A percentile compares a stretch with the other conserved stretches of the same genome.
phyloP scores from a whole-genome alignment of 2,113 vertebrate species.

The Scalopus aquaticus region DNA sequence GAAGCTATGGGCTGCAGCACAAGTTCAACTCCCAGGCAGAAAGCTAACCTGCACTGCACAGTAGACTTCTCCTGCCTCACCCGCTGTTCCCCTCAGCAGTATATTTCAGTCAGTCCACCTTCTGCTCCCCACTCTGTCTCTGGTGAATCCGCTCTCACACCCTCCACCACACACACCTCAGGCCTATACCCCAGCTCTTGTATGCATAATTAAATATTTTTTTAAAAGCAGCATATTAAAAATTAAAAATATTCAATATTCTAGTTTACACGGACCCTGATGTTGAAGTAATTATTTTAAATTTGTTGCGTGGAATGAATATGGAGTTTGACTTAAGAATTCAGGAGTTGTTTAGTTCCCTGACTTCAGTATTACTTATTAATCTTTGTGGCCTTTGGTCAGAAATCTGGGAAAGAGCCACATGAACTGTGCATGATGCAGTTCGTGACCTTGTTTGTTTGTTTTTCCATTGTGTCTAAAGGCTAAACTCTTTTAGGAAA shows the following conservation, averaged over 20 bases:
- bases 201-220: too few species aligned
- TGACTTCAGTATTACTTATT: constrained; percentile 83
- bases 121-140: too few species aligned
- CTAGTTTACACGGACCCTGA: constrained; percentile 51
- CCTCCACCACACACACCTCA: too few species aligned
- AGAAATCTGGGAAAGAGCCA: constrained; percentile 70
- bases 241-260: constrained; percentile 16
- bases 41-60: too few species aligned
- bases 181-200: too few species aligned
- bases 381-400: constrained; percentile 79
- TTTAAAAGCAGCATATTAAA: background rate
- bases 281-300: constrained; percentile 76
- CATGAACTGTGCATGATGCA: constrained; percentile 40
- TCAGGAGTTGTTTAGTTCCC: constrained; percentile 75
- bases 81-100: too few species aligned
- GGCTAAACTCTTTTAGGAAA: constrained; percentile 27
- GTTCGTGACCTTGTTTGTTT: constrained; percentile 61
- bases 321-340: constrained; percentile 75
- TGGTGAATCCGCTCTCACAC: too few species aligned
- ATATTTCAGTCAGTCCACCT: too few species aligned
- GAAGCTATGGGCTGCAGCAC: too few species aligned
- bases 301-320: constrained; percentile 31
- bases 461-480: constrained; percentile 65
- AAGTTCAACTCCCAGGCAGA: too few species aligned
- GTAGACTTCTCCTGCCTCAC: too few species aligned